A percentile compares a stretch with the other conserved stretches of the same genome.
These are phyloP conservation scores for Lacanobia wlatinum DNA, from an alignment of 2,888 invertebrate genomes.

Conservation along the genomic window DNA sequence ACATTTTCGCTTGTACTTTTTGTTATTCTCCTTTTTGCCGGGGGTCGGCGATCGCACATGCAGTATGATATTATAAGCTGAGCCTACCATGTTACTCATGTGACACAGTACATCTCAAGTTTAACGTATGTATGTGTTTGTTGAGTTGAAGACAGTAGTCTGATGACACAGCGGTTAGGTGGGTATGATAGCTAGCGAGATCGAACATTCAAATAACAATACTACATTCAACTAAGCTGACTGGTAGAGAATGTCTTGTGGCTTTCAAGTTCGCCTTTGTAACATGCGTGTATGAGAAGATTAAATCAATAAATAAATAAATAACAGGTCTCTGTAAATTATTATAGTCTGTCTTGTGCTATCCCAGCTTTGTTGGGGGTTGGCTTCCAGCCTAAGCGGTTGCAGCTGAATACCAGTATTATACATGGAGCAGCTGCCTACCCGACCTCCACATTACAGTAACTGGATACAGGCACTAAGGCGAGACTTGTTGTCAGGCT, in stretches of 20 bases:
- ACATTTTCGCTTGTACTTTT: conserved; percentile 73
- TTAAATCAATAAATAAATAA: background rate
- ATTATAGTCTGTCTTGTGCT: background rate
- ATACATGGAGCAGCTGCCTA: background rate
- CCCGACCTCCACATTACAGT: background rate
- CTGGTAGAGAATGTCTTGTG: background rate
- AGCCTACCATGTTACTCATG: background rate
- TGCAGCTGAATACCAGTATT: background rate
- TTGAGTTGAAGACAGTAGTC: background rate
- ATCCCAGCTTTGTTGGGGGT: background rate
- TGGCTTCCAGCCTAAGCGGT: background rate
- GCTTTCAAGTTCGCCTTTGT: background rate
- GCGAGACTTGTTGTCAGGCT: background rate
- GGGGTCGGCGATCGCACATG: background rate
- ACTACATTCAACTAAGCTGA: background rate
- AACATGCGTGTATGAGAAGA: background rate
- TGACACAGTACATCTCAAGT: background rate
- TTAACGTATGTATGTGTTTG: background rate
- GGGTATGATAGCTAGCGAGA: background rate
- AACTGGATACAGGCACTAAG: background rate
- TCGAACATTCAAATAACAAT: background rate
- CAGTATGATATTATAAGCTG: conserved; percentile 21
- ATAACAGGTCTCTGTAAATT: background rate
- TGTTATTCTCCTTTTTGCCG: conserved; percentile 30
- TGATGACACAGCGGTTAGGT: background rate